Evolutionary conservation across 2,797 vertebrate genomes (phyloP), one percentile per base, ranked within the genome.

Genomic region (Channa striata): DNA sequence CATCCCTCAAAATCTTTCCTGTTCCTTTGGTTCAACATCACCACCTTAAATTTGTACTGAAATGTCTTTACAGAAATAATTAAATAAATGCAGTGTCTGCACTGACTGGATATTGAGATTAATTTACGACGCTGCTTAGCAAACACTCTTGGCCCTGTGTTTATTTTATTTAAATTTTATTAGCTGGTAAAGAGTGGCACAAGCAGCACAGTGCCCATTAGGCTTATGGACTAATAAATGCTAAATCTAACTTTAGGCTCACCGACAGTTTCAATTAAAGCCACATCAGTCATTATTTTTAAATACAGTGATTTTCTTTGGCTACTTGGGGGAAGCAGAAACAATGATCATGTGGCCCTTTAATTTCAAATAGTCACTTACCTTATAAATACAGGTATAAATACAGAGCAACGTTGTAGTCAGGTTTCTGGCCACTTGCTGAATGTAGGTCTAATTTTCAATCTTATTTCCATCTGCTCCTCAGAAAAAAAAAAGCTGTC

Each of bases 41-140:
- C 53, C 40, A 43, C 53, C 37, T 82, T 78, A 44, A 74, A 80
- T 76, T 47, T 65, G 65, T 13, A 52, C 1, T 39, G 7, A 76
- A 74, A 42, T 52, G 43, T 44, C 59, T 64, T 37, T 56, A 46
- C 9, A 47, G 25, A 30, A 30, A 30, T n/a, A 72, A 62, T 72
- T 64, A 72, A 78, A 80, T 60, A 70, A 73, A 73, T 54, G 16
- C 21, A 46, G 34, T 44, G 68, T 52, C 56, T 78, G 59, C 73
- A 74, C 14, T 44, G 13, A 50, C 61, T 70, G 49, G 50, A 70
- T 68, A 70, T 62, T 73, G 46, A 78, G 23, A 74, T 73, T 74
- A 43, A 85, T 78, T 6, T 46, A 76, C 49, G 63, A 44, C 7
- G 42, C 53, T 68, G 77, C 77, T 71, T 20, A 11, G 62, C 69